phyloP scores from a whole-genome alignment of 2,888 invertebrate species.

The Cordylochernes scorpioides region DNA sequence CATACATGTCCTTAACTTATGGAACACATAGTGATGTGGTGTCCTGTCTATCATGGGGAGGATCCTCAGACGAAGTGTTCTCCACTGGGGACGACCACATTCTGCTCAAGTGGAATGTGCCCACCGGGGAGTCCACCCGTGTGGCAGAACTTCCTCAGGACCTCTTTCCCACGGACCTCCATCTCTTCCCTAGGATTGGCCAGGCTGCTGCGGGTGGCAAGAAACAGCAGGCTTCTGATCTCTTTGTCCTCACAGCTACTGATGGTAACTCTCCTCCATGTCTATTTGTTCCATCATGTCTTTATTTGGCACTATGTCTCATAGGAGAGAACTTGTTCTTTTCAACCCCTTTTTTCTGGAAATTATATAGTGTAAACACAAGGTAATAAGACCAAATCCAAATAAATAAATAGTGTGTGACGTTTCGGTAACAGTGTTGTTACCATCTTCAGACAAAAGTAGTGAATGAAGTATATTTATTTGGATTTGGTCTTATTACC shows the following conservation, averaged over 20 bases:
- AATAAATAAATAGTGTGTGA: too few relatives aligned
- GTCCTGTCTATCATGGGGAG: conserved; percentile 73
- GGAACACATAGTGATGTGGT: conserved; percentile 34
- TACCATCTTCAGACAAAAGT: too few relatives aligned
- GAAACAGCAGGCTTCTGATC: conserved; percentile 33
- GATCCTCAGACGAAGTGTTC: conserved; percentile 72
- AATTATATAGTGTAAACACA: too few relatives aligned
- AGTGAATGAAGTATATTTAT: too few relatives aligned
- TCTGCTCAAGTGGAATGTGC: conserved; percentile 61
- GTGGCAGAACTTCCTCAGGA: conserved; percentile 52
- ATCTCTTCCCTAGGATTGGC: conserved; percentile 59
- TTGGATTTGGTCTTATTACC: too few relatives aligned
- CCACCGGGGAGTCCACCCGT: conserved; percentile 43
- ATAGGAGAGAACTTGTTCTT: too few relatives aligned
- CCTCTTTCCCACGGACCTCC: conserved; percentile 64
- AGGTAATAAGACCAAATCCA: too few relatives aligned
- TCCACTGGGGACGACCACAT: conserved; percentile 75
- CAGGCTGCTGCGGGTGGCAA: conserved; percentile 19
- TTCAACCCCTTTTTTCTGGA: too few relatives aligned
- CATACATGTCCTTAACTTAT: too few relatives aligned
- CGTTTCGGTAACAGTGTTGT: too few relatives aligned
- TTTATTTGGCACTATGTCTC: too few relatives aligned
- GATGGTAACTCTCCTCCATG: conserved; percentile 52
- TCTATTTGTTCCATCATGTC: too few relatives aligned
- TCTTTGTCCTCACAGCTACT: conserved; percentile 54